Evolutionary conservation across 35 echinoderm and acorn worm species (phyloP).

Genomic region (Amphiura filiformis): DNA sequence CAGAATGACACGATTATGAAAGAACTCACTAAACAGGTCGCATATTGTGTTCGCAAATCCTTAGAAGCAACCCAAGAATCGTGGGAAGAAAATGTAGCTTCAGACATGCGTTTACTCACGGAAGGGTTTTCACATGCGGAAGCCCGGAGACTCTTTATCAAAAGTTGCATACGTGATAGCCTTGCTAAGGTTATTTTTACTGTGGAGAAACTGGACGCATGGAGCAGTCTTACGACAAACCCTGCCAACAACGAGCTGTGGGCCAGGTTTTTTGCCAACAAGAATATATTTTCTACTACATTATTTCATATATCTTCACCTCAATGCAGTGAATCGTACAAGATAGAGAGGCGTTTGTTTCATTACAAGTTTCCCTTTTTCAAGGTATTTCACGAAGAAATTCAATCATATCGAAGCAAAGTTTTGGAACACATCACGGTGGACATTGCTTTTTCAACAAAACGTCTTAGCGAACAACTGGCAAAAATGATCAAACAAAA

Average conservation of each 20-base stretch:
- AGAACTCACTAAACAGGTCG: background rate
- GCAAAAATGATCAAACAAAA: too few species aligned
- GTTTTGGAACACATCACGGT: background rate
- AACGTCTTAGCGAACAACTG: background rate
- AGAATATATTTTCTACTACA: too few species aligned
- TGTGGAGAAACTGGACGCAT: conserved; percentile 18
- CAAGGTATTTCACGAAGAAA: conserved; percentile 5
- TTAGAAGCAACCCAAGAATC: too few species aligned
- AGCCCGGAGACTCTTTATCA: background rate
- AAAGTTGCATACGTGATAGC: background rate
- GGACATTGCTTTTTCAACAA: background rate
- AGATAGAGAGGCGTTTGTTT: background rate
- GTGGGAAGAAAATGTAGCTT: conserved; percentile 37
- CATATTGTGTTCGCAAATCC: background rate
- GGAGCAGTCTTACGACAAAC: background rate
- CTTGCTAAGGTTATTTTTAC: conserved; percentile 8
- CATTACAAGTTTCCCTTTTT: conserved; percentile 16
- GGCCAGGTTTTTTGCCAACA: too few species aligned
- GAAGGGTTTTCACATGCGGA: background rate
- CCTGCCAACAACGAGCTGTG: too few species aligned
- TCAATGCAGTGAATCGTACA: conserved; percentile 5
- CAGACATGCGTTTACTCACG: background rate
- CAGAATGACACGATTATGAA: background rate
- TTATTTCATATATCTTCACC: background rate
- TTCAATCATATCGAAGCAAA: background rate